phyloP scores from a whole-genome alignment of 30 jellyfish, hydroid and myxozoan species.

The Phacellophora camtschatica region DNA sequence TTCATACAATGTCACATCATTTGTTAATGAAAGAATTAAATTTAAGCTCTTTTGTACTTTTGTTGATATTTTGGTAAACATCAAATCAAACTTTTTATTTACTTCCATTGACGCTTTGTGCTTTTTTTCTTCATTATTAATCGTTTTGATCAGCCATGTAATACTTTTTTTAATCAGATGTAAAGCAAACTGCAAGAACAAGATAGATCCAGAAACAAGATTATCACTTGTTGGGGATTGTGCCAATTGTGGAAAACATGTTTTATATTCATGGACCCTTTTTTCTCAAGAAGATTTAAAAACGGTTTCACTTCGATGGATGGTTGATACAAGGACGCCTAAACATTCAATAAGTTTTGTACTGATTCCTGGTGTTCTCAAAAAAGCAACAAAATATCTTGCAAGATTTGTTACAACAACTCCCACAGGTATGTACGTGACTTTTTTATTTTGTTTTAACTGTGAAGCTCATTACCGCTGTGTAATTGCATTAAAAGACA shows the following conservation, averaged over 20 bases:
- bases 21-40: no score
- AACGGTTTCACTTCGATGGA: slow-evolving; percentile 13
- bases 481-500: no score
- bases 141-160: no score
- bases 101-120: no score
- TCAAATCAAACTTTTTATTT: no score
- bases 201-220: slow-evolving; percentile 47
- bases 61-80: no score
- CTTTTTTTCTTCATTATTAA: no score
- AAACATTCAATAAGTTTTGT: slow-evolving; percentile 24
- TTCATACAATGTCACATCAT: no score
- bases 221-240: slow-evolving; percentile 37
- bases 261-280: slow-evolving; percentile 15
- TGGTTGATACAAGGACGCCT: slow-evolving; percentile 30
- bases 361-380: slow-evolving; percentile 4
- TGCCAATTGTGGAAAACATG: slow-evolving; percentile 2
- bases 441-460: background rate
- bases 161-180: no score
- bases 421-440: background rate
- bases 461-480: no score
- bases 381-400: background rate
- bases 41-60: no score
- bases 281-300: background rate
- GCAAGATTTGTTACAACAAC: slow-evolving; percentile 32
- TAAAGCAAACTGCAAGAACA: slow-evolving; percentile 23